Evolutionary conservation across 2,113 vertebrate species (phyloP), one percentile per base, ranked within the genome.

Genomic region (Pedetes capensis): DNA sequence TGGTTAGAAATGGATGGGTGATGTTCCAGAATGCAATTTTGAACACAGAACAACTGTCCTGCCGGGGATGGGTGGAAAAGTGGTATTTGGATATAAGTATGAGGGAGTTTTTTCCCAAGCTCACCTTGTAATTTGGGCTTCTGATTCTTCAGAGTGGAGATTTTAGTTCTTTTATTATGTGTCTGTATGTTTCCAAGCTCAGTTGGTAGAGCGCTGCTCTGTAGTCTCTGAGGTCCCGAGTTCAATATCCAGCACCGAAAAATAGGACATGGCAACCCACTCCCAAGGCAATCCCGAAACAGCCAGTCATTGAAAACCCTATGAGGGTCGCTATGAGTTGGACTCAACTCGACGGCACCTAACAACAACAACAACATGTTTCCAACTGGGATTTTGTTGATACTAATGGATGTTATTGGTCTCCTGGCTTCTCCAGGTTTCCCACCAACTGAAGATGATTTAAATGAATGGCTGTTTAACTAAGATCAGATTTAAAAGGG

Each of bases 321-420:
- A n/a, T n/a, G n/a, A n/a, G n/a, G n/a, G n/a, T n/a, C n/a, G n/a
- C n/a, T n/a, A n/a, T n/a, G n/a, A n/a, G n/a, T n/a, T n/a, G n/a
- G n/a, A n/a, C n/a, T n/a, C n/a, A n/a, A n/a, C n/a, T n/a, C n/a
- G n/a, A n/a, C n/a, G n/a, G n/a, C n/a, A n/a, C n/a, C n/a, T n/a
- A n/a, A n/a, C n/a, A n/a, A n/a, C n/a, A n/a, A n/a, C n/a, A n/a
- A n/a, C n/a, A n/a, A n/a, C n/a, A n/a, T n/a, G n/a, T n/a, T n/a
- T n/a, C 22, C 72, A 84, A 34, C 17, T 85, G 68, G 85, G 79
- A 76, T 80, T 96, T 79, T 91, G 57, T n/a, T 78, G 61, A 83
- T 81, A 76, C 2, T 72, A 34, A 94, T 80, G 20, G 84, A 74
- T 23, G 57, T n/a, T 53, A 84, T 27, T 13, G 44, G 27, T 80